Percentiles rank a stretch among this genome's conserved stretches.
Conservation (phyloP, 2,797 vertebrate genomes). For the Mionectes olivaceus region DNA sequence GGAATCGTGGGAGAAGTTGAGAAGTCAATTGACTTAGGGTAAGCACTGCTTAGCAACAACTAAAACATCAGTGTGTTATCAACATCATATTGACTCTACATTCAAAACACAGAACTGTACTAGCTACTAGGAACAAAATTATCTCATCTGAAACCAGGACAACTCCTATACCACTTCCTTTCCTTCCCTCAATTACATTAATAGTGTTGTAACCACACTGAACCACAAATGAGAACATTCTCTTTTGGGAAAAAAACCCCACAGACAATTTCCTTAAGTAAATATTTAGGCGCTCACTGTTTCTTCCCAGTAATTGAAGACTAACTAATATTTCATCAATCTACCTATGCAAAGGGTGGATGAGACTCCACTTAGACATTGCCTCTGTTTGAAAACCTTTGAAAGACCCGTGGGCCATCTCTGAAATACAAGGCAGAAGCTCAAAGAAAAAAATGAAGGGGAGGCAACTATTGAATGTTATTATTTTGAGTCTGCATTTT, state of each 20-base stretch:
- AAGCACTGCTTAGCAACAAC: neutral
- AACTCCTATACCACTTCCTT: neutral
- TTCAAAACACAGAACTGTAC: neutral
- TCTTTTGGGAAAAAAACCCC: neutral
- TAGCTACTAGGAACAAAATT: neutral
- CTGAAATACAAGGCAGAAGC: neutral
- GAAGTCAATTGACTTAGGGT: neutral
- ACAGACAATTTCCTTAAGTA: neutral
- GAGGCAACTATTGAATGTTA: neutral
- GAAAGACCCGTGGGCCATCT: neutral
- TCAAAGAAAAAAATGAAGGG: neutral
- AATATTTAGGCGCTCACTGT: neutral
- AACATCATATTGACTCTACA: neutral
- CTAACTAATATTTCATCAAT: neutral
- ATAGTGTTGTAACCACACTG: neutral
- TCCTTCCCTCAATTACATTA: neutral
- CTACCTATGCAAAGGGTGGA: neutral
- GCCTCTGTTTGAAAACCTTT: neutral
- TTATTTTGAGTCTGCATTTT: neutral
- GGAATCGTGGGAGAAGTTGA: neutral
- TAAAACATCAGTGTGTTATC: neutral
- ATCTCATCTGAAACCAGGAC: neutral
- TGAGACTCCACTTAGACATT: neutral
- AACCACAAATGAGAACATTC: neutral
- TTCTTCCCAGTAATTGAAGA: neutral